Conservation (phyloP, 2,888 invertebrate species). For the Iphiclides podalirius region DNA sequence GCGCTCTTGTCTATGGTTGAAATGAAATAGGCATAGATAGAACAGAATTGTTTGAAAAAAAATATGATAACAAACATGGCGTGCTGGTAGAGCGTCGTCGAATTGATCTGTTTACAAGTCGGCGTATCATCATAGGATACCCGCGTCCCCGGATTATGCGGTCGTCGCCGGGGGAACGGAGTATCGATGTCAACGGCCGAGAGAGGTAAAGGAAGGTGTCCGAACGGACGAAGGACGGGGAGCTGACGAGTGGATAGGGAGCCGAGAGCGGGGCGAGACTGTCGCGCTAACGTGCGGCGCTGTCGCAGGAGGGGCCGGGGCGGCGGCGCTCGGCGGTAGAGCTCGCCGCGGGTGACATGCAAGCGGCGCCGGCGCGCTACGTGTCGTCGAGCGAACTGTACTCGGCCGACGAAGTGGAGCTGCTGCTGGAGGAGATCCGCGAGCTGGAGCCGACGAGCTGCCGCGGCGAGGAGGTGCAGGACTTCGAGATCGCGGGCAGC, state of each 20-base stretch:
- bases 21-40: constrained; percentile 25
- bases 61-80: constrained; percentile 72
- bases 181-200: constrained; percentile 51
- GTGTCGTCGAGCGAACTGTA: constrained; percentile 78
- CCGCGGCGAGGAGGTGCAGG: constrained; percentile 75
- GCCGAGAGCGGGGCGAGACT: constrained; percentile 37
- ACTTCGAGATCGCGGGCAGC: constrained; percentile 80
- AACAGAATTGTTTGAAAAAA: constrained; percentile 29
- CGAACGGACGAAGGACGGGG: constrained; percentile 17
- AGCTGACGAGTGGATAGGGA: constrained; percentile 6
- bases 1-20: constrained; percentile 15
- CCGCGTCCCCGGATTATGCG: constrained; percentile 49
- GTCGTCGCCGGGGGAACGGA: constrained; percentile 42
- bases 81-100: constrained; percentile 53
- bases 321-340: constrained; percentile 57
- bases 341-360: constrained; percentile 66
- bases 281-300: constrained; percentile 41
- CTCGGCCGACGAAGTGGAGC: constrained; percentile 78
- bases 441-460: constrained; percentile 77
- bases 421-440: constrained; percentile 75
- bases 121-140: constrained; percentile 36
- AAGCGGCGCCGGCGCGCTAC: constrained; percentile 77
- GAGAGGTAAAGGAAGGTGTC: constrained; percentile 41
- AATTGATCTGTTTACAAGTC: constrained; percentile 54
- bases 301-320: constrained; percentile 55